Evolutionary conservation across 2,797 vertebrate species (phyloP).

Genomic region (Kryptopterus vitreolus): DNA sequence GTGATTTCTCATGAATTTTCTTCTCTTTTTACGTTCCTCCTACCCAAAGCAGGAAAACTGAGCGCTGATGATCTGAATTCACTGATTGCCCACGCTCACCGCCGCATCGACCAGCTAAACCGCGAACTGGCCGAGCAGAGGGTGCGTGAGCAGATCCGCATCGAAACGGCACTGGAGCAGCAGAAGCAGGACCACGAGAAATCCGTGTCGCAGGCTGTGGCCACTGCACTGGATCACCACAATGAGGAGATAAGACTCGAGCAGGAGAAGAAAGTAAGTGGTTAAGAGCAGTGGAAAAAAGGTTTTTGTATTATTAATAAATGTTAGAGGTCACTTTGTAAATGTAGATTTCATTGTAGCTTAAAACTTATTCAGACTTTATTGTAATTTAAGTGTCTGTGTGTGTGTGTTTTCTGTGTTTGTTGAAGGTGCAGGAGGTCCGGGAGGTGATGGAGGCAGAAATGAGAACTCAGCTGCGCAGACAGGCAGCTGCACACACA

Average conservation of each 20-base stretch:
- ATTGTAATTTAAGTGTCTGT: not conserved
- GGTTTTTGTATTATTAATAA: not conserved
- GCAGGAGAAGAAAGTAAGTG: conserved; percentile 87
- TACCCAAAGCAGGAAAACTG: conserved; percentile 80
- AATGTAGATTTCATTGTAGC: not conserved
- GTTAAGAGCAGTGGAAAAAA: not conserved
- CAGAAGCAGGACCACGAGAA: conserved; percentile 87
- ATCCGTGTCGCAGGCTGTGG: conserved; percentile 77
- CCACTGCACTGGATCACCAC: conserved; percentile 78
- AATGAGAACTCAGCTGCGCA: conserved; percentile 95
- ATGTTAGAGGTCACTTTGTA: not conserved
- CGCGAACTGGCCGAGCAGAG: conserved; percentile 87
- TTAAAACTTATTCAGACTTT: not conserved
- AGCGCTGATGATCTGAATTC: conserved; percentile 88
- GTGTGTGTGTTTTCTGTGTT: not conserved
- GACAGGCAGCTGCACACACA: conserved; percentile 92
- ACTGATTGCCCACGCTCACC: conserved; percentile 91
- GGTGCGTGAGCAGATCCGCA: conserved; percentile 87
- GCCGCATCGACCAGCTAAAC: conserved; percentile 93
- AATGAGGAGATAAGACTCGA: conserved; percentile 79
- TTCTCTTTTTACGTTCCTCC: not conserved
- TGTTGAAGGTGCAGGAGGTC: conserved; percentile 81
- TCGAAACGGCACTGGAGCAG: conserved; percentile 82
- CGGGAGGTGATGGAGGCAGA: conserved; percentile 93
- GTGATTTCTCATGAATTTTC: not conserved